Percentiles rank a stretch among this genome's conserved stretches.
phyloP scores from a whole-genome alignment of 2,797 vertebrate genomes.

The Corythornis leucogaster region DNA sequence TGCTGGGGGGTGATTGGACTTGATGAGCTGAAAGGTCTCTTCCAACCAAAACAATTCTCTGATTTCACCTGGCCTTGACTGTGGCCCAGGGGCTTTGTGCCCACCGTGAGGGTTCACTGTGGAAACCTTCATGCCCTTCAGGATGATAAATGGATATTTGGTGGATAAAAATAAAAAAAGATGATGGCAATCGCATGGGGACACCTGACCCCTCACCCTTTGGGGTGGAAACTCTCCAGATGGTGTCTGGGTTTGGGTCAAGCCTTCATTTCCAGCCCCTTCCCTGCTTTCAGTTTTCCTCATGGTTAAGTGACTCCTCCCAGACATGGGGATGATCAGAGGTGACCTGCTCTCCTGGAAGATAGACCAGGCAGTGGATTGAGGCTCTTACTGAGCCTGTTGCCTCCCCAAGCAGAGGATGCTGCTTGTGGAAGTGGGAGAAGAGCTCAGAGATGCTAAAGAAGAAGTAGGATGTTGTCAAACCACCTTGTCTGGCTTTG shows the following conservation, averaged over 20 bases:
- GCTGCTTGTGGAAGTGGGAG: constrained; percentile 25
- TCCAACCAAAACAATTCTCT: not conserved
- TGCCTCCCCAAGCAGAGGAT: rapidly evolving
- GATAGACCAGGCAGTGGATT: rapidly evolving
- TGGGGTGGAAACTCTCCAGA: not conserved
- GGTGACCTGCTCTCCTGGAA: not conserved
- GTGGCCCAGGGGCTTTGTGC: not conserved
- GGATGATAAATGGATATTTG: not conserved
- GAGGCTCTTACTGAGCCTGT: rapidly evolving
- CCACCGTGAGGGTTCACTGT: rapidly evolving
- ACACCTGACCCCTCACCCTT: not conserved
- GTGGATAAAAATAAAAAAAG: not conserved
- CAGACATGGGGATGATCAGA: not conserved
- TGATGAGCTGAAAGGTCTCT: not conserved
- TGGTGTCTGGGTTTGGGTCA: not conserved
- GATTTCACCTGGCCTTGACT: not conserved
- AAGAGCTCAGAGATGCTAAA: not conserved
- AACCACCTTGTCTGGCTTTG: not conserved
- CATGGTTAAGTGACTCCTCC: not conserved
- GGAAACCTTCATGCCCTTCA: not conserved
- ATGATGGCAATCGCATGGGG: rapidly evolving
- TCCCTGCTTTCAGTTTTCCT: not conserved
- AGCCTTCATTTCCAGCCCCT: not conserved
- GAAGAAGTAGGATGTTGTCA: not conserved
- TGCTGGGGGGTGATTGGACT: not conserved